Evolutionary conservation across 2,113 vertebrate species (phyloP).

Genomic region (Electrona antarctica): DNA sequence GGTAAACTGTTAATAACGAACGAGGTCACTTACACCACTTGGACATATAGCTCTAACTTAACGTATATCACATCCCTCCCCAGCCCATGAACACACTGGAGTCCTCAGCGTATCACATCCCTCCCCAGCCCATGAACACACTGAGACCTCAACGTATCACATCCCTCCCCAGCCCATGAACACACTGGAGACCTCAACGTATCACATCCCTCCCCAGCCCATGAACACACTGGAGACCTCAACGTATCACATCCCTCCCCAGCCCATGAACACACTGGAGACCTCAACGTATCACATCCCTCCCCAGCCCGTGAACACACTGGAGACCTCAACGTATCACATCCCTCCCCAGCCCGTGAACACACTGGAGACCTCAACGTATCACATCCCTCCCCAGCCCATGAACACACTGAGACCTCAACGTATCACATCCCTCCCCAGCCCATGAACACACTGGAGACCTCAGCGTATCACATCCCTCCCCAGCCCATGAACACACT

Average conservation of each 20-base stretch:
- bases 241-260: slow-evolving; percentile 19
- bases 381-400: slow-evolving; percentile 48
- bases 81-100: slow-evolving; percentile 20
- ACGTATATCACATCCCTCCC: slow-evolving; percentile 60
- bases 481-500: slow-evolving; percentile 13
- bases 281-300: slow-evolving; percentile 41
- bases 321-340: slow-evolving; percentile 49
- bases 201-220: slow-evolving; percentile 27
- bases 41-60: slow-evolving; percentile 33
- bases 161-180: slow-evolving; percentile 21
- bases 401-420: slow-evolving; percentile 43
- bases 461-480: slow-evolving; percentile 65
- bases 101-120: slow-evolving; percentile 42
- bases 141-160: slow-evolving; percentile 51
- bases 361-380: slow-evolving; percentile 48
- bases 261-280: slow-evolving; percentile 35
- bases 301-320: slow-evolving; percentile 32
- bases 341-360: slow-evolving; percentile 21
- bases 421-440: slow-evolving; percentile 16
- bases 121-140: too few species aligned
- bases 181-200: slow-evolving; percentile 48
- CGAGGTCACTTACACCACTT: slow-evolving; percentile 17
- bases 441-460: slow-evolving; percentile 31
- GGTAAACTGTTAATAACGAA: slow-evolving; percentile 37
- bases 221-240: slow-evolving; percentile 44